Evolutionary conservation across 2,113 vertebrate genomes (phyloP).

Genomic region (Gavia stellata): DNA sequence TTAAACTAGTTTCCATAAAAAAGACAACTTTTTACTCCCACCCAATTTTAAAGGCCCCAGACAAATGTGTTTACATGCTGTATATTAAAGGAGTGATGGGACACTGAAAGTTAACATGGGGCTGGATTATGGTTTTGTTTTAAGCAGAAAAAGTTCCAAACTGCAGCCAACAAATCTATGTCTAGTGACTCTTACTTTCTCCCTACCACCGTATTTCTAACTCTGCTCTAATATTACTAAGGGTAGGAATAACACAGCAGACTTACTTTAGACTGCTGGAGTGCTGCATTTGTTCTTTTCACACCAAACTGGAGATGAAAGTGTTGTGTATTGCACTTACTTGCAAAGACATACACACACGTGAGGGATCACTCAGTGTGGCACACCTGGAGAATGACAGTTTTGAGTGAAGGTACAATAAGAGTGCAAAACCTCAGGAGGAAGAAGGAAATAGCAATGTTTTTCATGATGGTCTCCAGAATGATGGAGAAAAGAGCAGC

Average conservation of each 20-base stretch:
- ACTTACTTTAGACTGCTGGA: neutral
- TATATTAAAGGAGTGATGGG: neutral
- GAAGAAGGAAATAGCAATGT: constrained; percentile 35
- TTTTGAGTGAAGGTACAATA: neutral
- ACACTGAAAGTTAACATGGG: neutral
- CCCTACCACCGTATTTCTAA: neutral
- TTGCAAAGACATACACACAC: neutral
- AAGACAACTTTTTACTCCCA: neutral
- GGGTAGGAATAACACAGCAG: neutral
- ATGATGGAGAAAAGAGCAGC: constrained; percentile 68
- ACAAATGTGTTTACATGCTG: neutral
- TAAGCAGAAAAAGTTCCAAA: neutral
- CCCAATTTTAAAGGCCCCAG: neutral
- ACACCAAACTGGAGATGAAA: neutral
- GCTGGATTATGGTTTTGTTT: neutral
- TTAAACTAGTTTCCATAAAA: neutral
- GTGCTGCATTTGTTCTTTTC: neutral
- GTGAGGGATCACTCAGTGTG: neutral
- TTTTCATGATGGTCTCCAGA: constrained; percentile 67
- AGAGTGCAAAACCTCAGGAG: neutral
- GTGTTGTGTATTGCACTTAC: neutral
- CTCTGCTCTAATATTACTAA: neutral
- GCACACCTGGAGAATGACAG: neutral
- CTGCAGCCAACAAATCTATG: neutral
- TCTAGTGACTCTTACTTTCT: neutral